Conservation (phyloP, 2,797 vertebrate species). For the Protonibea diacanthus region DNA sequence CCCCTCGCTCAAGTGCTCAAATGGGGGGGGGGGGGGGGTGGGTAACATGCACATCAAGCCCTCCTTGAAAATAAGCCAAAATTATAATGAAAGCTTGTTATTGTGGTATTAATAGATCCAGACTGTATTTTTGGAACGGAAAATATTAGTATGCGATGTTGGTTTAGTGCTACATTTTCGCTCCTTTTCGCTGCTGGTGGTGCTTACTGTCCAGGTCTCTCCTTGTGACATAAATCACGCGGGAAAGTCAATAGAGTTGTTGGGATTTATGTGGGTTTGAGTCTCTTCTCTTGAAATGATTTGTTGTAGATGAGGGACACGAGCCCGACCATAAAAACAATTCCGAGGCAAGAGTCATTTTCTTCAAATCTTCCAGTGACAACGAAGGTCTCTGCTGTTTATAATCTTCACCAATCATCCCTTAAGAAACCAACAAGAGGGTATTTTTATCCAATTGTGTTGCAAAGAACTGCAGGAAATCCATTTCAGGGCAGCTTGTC, state of each 20-base stretch:
- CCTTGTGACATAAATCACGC: conserved; percentile 70
- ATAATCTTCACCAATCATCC: conserved; percentile 34
- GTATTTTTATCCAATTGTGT: conserved; percentile 12
- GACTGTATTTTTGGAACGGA: conserved; percentile 40
- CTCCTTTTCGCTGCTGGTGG: conserved; percentile 60
- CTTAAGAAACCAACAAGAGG: conserved; percentile 32
- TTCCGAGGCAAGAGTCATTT: conserved; percentile 69
- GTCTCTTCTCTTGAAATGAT: conserved; percentile 74
- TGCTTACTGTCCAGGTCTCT: conserved; percentile 63
- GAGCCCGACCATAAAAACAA: conserved; percentile 69
- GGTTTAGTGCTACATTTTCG: conserved; percentile 54
- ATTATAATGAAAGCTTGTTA: conserved; percentile 37
- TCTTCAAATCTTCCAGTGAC: conserved; percentile 62
- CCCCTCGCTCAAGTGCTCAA: conserved; percentile 58
- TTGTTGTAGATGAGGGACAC: conserved; percentile 71
- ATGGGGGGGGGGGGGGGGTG: conserved; percentile 22
- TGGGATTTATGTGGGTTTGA: conserved; percentile 78
- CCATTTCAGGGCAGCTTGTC: not conserved
- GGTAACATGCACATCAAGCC: conserved; percentile 47
- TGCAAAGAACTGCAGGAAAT: conserved; percentile 1
- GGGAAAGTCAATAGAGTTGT: conserved; percentile 80
- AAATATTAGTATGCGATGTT: conserved; percentile 47
- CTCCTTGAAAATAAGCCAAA: conserved; percentile 49
- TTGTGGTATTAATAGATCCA: conserved; percentile 40
- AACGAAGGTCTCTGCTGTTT: conserved; percentile 54